Conservation (phyloP, 1,140 invertebrate species). For the Caerostris darwini region DNA sequence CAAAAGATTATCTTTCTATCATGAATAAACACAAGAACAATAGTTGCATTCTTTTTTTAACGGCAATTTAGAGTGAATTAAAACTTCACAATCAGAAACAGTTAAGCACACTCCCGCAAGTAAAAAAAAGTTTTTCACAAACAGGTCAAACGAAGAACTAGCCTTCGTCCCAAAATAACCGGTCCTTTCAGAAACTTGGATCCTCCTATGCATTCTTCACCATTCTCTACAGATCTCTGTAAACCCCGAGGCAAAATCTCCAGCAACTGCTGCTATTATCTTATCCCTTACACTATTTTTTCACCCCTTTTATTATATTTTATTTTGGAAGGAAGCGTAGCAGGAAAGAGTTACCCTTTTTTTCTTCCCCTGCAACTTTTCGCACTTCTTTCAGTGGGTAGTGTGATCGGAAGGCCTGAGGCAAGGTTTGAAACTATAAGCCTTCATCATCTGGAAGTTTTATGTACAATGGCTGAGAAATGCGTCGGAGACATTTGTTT, state of each 20-base stretch:
- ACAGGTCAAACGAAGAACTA: background rate
- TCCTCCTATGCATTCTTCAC: background rate
- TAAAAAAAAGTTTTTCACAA: background rate
- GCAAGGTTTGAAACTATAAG: slow-evolving; percentile 21
- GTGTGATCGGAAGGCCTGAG: background rate
- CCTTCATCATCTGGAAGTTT: slow-evolving; percentile 36
- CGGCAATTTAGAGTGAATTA: background rate
- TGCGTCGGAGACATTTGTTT: slow-evolving; percentile 39
- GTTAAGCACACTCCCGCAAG: background rate
- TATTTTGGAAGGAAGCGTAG: background rate
- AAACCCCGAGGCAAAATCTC: slow-evolving; percentile 45
- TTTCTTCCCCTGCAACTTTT: background rate
- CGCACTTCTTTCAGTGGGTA: background rate
- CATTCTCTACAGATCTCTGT: background rate
- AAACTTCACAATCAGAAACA: background rate
- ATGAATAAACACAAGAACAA: background rate
- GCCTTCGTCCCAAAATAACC: background rate
- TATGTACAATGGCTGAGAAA: background rate
- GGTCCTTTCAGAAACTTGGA: background rate
- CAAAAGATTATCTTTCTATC: no score
- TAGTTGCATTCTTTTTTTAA: background rate
- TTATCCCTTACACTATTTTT: slow-evolving; percentile 60
- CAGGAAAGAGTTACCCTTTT: slow-evolving; percentile 42
- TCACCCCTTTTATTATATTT: slow-evolving; percentile 52
- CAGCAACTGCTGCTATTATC: slow-evolving; percentile 42